phyloP scores from a whole-genome alignment of 1,140 invertebrate genomes.

The Solenopsis invicta region DNA sequence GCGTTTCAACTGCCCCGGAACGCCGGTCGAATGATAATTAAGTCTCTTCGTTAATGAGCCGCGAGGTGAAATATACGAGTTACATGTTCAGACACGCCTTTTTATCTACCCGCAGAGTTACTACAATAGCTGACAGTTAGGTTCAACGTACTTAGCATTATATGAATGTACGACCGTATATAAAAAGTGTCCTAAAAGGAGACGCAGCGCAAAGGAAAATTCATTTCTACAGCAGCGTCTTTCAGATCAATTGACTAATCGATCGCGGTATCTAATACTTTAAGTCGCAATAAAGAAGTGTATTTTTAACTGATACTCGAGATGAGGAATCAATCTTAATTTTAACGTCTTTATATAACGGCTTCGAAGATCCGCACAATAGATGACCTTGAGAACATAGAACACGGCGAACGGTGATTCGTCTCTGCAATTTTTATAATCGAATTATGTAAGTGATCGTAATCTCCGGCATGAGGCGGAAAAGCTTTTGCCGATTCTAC shows the following conservation, averaged over 20 bases:
- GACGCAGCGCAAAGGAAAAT: not conserved
- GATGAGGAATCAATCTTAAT: not conserved
- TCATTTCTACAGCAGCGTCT: not conserved
- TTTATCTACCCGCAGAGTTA: slow-evolving; percentile 67
- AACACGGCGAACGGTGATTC: not conserved
- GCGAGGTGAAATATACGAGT: slow-evolving; percentile 22
- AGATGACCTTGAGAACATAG: slow-evolving; percentile 8
- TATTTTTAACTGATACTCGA: not conserved
- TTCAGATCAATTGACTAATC: not conserved
- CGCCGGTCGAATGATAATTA: slow-evolving; percentile 39
- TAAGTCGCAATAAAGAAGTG: not conserved
- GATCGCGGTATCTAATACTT: not conserved
- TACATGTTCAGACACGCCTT: slow-evolving; percentile 45
- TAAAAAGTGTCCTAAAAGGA: not conserved
- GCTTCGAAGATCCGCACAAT: not conserved
- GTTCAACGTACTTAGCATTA: slow-evolving; percentile 80
- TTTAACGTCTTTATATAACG: not conserved
- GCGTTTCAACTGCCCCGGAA: not conserved
- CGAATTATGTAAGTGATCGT: slow-evolving; percentile 6
- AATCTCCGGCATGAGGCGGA: not conserved
- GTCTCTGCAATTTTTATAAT: not conserved
- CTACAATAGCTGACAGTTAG: slow-evolving; percentile 82
- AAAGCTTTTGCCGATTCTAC: not conserved
- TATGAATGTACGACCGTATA: slow-evolving; percentile 25
- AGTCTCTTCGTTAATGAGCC: slow-evolving; percentile 48